These are phyloP conservation scores for Andrena marginata DNA, from an alignment of 2,888 invertebrate species.

Conservation along the genomic window DNA sequence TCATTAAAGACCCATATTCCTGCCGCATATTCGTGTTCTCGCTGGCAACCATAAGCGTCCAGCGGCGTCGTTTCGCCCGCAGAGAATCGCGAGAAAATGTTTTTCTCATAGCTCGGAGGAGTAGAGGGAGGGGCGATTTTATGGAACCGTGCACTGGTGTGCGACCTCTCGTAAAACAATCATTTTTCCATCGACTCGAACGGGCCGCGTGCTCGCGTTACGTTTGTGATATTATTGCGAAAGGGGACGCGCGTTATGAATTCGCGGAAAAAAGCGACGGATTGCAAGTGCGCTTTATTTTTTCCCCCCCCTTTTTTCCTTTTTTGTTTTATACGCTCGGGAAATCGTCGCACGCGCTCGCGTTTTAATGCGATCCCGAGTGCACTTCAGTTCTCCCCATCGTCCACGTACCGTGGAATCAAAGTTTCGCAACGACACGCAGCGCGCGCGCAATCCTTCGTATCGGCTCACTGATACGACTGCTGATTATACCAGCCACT, in stretches of 20 bases:
- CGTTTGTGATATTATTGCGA: conserved; percentile 59
- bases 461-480: conserved; percentile 4
- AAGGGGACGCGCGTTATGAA: conserved; percentile 57
- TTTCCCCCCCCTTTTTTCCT: background rate
- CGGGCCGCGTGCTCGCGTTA: conserved; percentile 51
- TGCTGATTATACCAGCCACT: background rate
- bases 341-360: background rate
- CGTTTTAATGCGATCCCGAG: conserved; percentile 34
- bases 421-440: background rate
- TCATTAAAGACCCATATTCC: conserved; percentile 50
- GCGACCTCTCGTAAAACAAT: conserved; percentile 69
- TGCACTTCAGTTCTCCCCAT: conserved; percentile 1
- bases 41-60: conserved; percentile 17
- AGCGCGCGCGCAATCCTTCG: background rate
- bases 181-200: conserved; percentile 65
- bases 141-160: conserved; percentile 36
- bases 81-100: conserved; percentile 59
- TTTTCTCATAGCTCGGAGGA: conserved; percentile 50
- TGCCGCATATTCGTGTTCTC: conserved; percentile 35
- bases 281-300: background rate
- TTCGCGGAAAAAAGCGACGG: conserved; percentile 19
- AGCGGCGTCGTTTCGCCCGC: conserved; percentile 35
- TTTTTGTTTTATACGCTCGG: background rate
- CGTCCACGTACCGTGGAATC: background rate
- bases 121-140: conserved; percentile 26